phyloP scores from a whole-genome alignment of 2,797 vertebrate species.

The Leuciscus waleckii region DNA sequence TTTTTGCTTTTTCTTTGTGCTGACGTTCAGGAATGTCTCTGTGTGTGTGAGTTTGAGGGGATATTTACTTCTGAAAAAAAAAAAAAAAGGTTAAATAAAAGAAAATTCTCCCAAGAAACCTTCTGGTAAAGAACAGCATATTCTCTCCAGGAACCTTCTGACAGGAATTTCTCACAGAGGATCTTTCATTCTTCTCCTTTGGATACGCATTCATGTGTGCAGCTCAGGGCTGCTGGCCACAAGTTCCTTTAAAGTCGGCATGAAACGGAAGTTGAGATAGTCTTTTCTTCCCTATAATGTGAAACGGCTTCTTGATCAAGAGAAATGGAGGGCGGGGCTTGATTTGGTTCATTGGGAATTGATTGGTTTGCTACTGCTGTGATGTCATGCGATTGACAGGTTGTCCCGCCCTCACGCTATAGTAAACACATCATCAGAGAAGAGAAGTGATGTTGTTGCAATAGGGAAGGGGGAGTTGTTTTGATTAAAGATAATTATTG shows the following conservation, averaged over 20 bases:
- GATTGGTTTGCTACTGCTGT: not conserved
- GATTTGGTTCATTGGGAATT: not conserved
- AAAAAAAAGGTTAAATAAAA: too few relatives aligned
- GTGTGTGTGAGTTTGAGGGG: not conserved
- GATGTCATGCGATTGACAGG: not conserved
- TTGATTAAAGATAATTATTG: not conserved
- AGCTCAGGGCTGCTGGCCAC: conserved; percentile 42
- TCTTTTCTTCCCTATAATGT: not conserved
- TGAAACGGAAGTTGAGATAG: not conserved
- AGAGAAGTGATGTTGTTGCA: not conserved
- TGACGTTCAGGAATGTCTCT: not conserved
- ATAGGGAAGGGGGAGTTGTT: not conserved
- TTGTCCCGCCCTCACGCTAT: not conserved
- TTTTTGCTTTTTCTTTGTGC: not conserved
- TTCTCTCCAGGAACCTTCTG: conserved; percentile 44
- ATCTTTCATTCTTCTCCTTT: conserved; percentile 42
- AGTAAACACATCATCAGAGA: not conserved
- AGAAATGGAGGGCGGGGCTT: not conserved
- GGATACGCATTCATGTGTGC: conserved; percentile 19
- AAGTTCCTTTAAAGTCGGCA: conserved; percentile 16
- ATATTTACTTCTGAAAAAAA: conserved; percentile 33
- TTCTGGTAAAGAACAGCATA: conserved; percentile 8
- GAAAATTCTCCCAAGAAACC: too few relatives aligned
- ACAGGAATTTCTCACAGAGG: conserved; percentile 44
- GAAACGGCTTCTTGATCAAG: not conserved